Evolutionary conservation across 2,113 vertebrate genomes (phyloP), one percentile per base, ranked within the genome.

Genomic region (Labeo catla): DNA sequence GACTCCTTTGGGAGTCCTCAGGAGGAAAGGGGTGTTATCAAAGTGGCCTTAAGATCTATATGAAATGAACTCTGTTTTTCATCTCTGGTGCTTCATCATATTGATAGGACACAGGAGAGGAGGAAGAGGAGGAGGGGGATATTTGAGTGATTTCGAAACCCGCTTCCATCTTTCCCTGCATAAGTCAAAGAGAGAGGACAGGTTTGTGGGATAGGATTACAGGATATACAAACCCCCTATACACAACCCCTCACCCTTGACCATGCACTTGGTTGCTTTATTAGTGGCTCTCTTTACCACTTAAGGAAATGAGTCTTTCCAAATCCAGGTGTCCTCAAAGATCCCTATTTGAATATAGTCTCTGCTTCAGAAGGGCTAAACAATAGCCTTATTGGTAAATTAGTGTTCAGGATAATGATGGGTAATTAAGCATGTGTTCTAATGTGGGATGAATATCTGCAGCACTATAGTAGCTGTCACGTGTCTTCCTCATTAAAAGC

Each of bases 1-100:
- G 1, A 39, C 90, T 92, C 91, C 91, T 91, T 90, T 61, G 8
- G 80, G 87, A 91, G 82, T 88, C 89, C 91, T 93, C 91, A 89
- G 39, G 81, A 88, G 85, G 84, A 28, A 13, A 79, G 76, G 65
- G 47, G 79, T 0, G 34, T 76, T 79, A 86, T 79, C 81, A 86
- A 76, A 86, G 45, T 43, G 19, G 19, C 66, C 28, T 34, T 65
- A 52, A 9, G 4, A 83, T 76, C 84, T 91, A 66, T 83, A 86
- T 54, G 68, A 70, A 54, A 82, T 82, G 63, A 82, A 73, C 88
- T 87, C 43, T 61, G 5, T 78, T 80, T 85, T 84, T 91, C 87
- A 89, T 92, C n/a, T 47, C 15, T 50, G 23, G 49, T 66, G 19
- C 28, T 45, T 81, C 36, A 68, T 76, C 57, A 57, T 76, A 80